Conservation (phyloP, 2,888 invertebrate genomes). For the Craniophora ligustri region DNA sequence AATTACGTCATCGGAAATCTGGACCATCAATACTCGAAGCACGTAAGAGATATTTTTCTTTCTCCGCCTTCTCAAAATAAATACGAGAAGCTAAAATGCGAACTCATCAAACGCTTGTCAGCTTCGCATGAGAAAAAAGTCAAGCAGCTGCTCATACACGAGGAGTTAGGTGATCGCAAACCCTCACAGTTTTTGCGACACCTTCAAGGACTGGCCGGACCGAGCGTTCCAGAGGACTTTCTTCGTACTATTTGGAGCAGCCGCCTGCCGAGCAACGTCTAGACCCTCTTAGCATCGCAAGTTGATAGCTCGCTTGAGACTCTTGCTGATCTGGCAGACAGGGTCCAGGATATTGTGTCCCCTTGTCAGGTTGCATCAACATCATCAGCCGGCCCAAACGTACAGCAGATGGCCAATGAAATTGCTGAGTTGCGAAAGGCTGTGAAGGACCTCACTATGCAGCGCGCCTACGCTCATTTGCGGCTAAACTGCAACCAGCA, state of each 20-base stretch:
- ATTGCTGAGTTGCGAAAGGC: too few species aligned
- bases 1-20: background rate
- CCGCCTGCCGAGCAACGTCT: too few species aligned
- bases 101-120: conserved; percentile 38
- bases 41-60: background rate
- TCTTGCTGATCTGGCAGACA: too few species aligned
- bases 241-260: too few species aligned
- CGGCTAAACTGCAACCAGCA: background rate
- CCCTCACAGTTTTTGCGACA: conserved; percentile 37
- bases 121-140: conserved; percentile 34
- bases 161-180: conserved; percentile 40
- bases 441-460: background rate
- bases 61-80: background rate
- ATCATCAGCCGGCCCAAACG: too few species aligned
- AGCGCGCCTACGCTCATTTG: too few species aligned
- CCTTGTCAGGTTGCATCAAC: too few species aligned
- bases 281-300: too few species aligned
- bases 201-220: conserved; percentile 29
- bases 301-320: too few species aligned
- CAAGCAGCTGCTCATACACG: conserved; percentile 26
- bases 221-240: conserved; percentile 32
- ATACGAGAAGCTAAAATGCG: conserved; percentile 35
- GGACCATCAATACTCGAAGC: background rate
- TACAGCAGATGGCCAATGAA: too few species aligned
- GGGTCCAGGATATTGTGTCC: too few species aligned